These are phyloP conservation scores for Rhagonycha fulva DNA, from an alignment of 2,888 invertebrate species.

Conservation along the genomic window DNA sequence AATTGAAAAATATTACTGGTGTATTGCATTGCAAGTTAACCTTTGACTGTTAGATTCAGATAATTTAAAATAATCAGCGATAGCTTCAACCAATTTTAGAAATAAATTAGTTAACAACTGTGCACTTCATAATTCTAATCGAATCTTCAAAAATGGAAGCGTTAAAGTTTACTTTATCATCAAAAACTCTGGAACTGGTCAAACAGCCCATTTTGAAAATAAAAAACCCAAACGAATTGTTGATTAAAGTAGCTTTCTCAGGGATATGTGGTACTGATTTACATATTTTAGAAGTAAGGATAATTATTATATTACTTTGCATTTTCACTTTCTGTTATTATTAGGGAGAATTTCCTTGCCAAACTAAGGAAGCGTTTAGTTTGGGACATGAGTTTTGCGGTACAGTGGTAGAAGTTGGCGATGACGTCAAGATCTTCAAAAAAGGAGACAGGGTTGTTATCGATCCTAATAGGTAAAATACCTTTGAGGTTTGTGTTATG, in stretches of 20 bases:
- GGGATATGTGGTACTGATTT: conserved; percentile 77
- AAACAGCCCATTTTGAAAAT: conserved; percentile 58
- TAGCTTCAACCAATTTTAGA: background rate
- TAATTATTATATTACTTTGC: background rate
- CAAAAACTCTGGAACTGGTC: conserved; percentile 54
- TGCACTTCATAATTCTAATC: background rate
- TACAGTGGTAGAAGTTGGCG: conserved; percentile 61
- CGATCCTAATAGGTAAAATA: conserved; percentile 67
- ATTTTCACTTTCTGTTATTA: background rate
- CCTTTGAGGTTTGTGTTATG: background rate
- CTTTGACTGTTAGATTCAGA: background rate
- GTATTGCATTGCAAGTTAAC: background rate
- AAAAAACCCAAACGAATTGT: conserved; percentile 61
- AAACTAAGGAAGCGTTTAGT: conserved; percentile 58
- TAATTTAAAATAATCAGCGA: background rate
- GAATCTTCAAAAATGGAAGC: conserved; percentile 59
- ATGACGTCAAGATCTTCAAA: conserved; percentile 60
- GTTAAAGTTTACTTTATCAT: conserved; percentile 59
- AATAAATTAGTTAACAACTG: background rate
- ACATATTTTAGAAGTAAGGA: conserved; percentile 68
- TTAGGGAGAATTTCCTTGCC: conserved; percentile 71
- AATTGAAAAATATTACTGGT: no score
- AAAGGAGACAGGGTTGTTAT: conserved; percentile 69
- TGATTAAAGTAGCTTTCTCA: conserved; percentile 68
- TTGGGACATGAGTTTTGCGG: conserved; percentile 75